A percentile compares a stretch with the other conserved stretches of the same genome.
Conservation (phyloP, 2,888 invertebrate species). For the Leucania comma region DNA sequence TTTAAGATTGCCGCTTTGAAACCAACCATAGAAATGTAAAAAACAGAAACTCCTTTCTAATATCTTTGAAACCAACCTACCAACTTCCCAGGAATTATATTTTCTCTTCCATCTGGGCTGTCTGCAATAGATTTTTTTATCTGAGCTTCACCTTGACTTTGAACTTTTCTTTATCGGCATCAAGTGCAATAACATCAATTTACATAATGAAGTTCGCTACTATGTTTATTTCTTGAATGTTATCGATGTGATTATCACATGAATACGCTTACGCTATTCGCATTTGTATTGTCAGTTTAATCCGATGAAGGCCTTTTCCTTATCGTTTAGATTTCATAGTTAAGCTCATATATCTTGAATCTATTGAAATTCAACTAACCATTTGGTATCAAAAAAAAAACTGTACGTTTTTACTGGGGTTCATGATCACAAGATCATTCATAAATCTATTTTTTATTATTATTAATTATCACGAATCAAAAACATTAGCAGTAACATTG, state of each 20-base stretch:
- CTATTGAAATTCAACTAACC: constrained; percentile 7
- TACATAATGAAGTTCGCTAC: constrained; percentile 50
- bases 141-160: constrained; percentile 55
- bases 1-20: constrained; percentile 9
- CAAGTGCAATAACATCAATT: constrained; percentile 57
- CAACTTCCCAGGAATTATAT: constrained; percentile 32
- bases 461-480: constrained; percentile 34
- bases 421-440: constrained; percentile 1
- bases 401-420: neutral
- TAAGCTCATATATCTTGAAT: constrained; percentile 3
- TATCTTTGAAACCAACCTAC: neutral
- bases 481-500: constrained; percentile 45
- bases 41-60: too few relatives aligned
- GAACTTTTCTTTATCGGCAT: constrained; percentile 55
- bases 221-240: constrained; percentile 51
- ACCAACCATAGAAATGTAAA: too few relatives aligned
- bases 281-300: constrained; percentile 46
- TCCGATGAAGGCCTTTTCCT: constrained; percentile 28
- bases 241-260: constrained; percentile 55
- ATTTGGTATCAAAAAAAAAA: neutral
- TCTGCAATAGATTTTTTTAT: constrained; percentile 16
- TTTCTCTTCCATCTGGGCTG: constrained; percentile 8
- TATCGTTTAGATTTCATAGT: constrained; percentile 25
- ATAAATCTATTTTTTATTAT: constrained; percentile 13
- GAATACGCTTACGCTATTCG: constrained; percentile 33